Conservation (phyloP, 1,140 invertebrate species). For the Philopotamus ludificatus region DNA sequence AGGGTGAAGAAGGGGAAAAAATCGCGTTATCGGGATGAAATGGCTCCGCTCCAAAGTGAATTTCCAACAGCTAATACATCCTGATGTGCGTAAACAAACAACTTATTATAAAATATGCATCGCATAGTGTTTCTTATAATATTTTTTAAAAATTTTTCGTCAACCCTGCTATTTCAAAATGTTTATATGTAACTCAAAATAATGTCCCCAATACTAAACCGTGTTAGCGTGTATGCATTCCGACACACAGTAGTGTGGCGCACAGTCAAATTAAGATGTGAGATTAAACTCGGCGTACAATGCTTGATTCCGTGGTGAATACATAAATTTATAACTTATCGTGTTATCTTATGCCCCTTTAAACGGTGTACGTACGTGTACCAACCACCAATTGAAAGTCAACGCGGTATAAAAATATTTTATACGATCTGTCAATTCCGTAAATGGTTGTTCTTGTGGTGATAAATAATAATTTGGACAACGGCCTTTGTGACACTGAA, state of each 20-base stretch:
- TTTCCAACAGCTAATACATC: constrained; percentile 4
- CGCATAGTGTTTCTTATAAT: too few relatives aligned
- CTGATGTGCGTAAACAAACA: constrained; percentile 1
- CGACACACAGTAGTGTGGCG: constrained; percentile 14
- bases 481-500: too few relatives aligned
- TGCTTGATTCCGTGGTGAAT: constrained; percentile 35
- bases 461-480: too few relatives aligned
- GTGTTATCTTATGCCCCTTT: constrained; percentile 31
- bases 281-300: constrained; percentile 36
- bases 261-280: constrained; percentile 40
- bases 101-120: too few relatives aligned
- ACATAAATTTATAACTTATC: constrained; percentile 39
- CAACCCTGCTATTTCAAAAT: background rate
- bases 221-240: constrained; percentile 25
- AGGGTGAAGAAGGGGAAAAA: constrained; percentile 2
- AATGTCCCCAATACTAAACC: constrained; percentile 5
- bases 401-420: background rate
- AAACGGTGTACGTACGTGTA: background rate
- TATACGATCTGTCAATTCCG: too few relatives aligned
- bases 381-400: background rate
- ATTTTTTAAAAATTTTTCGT: background rate
- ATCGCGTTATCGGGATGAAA: constrained; percentile 10
- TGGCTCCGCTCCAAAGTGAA: constrained; percentile 4
- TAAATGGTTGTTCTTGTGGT: too few relatives aligned
- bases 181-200: background rate